A percentile compares a stretch with the other conserved stretches of the same genome.
Conservation (phyloP, 2,797 vertebrate species). For the Gambelia wislizenii region DNA sequence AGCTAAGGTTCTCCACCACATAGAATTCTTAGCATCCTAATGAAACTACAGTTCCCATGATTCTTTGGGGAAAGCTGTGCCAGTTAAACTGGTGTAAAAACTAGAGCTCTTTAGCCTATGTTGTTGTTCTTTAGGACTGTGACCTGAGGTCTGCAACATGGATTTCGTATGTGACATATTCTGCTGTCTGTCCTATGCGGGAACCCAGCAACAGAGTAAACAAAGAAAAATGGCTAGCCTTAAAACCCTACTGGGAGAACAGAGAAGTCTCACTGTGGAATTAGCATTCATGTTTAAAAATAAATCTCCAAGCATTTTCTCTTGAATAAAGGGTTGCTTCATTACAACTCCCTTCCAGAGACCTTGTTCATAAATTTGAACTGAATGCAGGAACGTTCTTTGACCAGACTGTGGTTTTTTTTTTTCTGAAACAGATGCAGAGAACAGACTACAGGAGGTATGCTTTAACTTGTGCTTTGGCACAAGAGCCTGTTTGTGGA, state of each 20-base stretch:
- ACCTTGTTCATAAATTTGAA: conserved; percentile 59
- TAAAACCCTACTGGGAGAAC: conserved; percentile 38
- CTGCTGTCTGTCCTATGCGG: conserved; percentile 16
- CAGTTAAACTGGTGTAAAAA: not conserved
- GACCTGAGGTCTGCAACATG: conserved; percentile 23
- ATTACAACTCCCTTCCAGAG: conserved; percentile 57
- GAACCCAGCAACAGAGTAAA: not conserved
- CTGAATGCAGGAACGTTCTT: conserved; percentile 60
- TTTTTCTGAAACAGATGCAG: conserved; percentile 60
- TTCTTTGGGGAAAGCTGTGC: not conserved
- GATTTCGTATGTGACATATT: not conserved
- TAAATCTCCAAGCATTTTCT: conserved; percentile 61
- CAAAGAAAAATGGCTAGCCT: conserved; percentile 19
- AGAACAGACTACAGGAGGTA: conserved; percentile 41
- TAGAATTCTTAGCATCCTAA: not conserved
- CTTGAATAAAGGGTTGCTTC: conserved; percentile 60
- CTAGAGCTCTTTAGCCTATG: not conserved
- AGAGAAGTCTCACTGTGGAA: conserved; percentile 11
- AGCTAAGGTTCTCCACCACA: too few species aligned
- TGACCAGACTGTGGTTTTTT: conserved; percentile 47
- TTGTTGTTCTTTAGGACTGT: not conserved
- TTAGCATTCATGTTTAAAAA: conserved; percentile 34
- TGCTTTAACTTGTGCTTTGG: conserved; percentile 49
- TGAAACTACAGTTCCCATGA: not conserved
- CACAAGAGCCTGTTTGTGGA: conserved; percentile 18